Evolutionary conservation across 92 coral and sea anemone species (phyloP).

Genomic region (Metridium senile): DNA sequence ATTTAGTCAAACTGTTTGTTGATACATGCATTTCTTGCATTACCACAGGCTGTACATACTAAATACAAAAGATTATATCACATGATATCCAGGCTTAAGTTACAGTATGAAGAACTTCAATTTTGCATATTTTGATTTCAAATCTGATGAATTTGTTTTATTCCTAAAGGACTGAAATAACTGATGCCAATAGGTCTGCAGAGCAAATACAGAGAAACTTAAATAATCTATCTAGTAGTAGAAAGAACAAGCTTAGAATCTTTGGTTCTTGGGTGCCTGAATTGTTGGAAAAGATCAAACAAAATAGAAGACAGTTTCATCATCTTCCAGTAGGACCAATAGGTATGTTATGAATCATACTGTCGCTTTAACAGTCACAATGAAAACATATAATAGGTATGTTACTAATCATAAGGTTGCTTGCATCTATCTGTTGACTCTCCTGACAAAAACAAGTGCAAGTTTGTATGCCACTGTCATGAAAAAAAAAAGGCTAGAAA

Average conservation of each 20-base stretch:
- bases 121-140: too few species aligned
- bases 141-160: too few species aligned
- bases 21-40: neutral
- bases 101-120: too few species aligned
- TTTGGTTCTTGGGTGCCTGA: conserved; percentile 95
- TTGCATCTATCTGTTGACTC: too few species aligned
- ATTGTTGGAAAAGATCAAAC: conserved; percentile 61
- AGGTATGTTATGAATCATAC: conserved; percentile 43
- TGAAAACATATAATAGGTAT: neutral
- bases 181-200: conserved; percentile 59
- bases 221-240: conserved; percentile 73
- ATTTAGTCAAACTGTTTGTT: neutral
- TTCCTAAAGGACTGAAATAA: conserved; percentile 74
- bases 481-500: too few species aligned
- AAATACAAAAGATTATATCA: too few species aligned
- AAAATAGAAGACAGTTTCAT: conserved; percentile 78
- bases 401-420: too few species aligned
- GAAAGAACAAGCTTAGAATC: conserved; percentile 63
- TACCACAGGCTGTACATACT: too few species aligned
- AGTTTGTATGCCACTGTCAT: too few species aligned
- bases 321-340: conserved; percentile 85
- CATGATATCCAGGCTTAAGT: too few species aligned
- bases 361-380: neutral
- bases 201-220: conserved; percentile 68
- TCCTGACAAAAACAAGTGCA: too few species aligned